Conservation (phyloP, 2,888 invertebrate species). For the Argynnis bischoffii region DNA sequence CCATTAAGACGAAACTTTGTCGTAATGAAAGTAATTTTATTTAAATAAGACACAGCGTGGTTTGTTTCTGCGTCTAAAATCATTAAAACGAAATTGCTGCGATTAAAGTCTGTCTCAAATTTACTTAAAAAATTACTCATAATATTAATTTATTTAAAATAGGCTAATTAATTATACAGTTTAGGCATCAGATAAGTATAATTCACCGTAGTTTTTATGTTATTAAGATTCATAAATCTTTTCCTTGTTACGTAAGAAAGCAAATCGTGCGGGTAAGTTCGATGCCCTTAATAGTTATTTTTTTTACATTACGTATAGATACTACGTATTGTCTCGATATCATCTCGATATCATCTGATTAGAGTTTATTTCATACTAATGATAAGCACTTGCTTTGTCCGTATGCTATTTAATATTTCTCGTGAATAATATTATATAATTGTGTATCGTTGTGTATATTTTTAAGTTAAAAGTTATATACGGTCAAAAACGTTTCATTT, state of each 20-base stretch:
- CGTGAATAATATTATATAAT: too few relatives aligned
- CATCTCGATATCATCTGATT: background rate
- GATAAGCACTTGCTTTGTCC: too few relatives aligned
- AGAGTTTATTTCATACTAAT: background rate
- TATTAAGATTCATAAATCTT: background rate
- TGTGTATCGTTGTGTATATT: too few relatives aligned
- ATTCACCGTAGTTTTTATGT: background rate
- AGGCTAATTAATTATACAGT: background rate
- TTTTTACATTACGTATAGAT: background rate
- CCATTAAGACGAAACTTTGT: background rate
- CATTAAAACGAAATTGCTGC: too few relatives aligned
- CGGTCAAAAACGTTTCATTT: too few relatives aligned
- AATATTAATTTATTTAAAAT: background rate
- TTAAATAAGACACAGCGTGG: slow-evolving; percentile 2
- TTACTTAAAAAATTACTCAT: too few relatives aligned
- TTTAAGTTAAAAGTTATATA: too few relatives aligned
- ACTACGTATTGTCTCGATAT: background rate
- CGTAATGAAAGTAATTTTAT: slow-evolving; percentile 10
- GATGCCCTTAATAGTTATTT: slow-evolving; percentile 7
- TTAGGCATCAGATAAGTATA: background rate
- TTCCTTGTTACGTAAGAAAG: slow-evolving; percentile 16
- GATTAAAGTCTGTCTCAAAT: too few relatives aligned
- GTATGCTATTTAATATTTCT: too few relatives aligned
- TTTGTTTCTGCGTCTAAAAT: background rate
- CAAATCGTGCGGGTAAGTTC: slow-evolving; percentile 17